Evolutionary conservation across 2,797 vertebrate species (phyloP).

Genomic region (Lemur catta): DNA sequence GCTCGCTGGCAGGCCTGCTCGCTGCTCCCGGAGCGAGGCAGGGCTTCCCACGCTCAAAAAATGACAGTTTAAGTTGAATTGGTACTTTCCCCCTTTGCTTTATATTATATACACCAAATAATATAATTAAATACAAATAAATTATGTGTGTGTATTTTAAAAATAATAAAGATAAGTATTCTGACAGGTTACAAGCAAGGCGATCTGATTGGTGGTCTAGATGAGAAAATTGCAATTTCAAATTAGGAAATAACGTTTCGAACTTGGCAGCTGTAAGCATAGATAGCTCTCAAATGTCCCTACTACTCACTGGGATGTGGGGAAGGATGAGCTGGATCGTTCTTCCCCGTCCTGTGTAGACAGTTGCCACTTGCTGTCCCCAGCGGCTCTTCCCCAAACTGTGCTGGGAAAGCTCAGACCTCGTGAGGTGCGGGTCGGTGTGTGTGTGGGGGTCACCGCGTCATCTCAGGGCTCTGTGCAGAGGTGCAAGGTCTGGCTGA

Average conservation of each 20-base stretch:
- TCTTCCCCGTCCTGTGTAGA: background rate
- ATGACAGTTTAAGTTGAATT: background rate
- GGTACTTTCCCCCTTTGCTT: background rate
- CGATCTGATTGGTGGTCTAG: background rate
- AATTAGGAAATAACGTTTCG: background rate
- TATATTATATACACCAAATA: background rate
- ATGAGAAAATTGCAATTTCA: background rate
- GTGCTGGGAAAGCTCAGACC: background rate
- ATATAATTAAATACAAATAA: background rate
- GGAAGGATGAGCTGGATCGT: background rate
- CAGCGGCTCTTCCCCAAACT: background rate
- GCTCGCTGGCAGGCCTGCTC: background rate
- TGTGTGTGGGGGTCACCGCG: background rate
- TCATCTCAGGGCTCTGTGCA: constrained; percentile 39
- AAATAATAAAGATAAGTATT: background rate
- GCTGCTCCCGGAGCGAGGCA: background rate
- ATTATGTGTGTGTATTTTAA: background rate
- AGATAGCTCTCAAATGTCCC: background rate
- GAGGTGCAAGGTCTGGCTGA: background rate
- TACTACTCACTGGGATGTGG: background rate
- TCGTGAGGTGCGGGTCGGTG: background rate
- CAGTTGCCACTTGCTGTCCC: background rate
- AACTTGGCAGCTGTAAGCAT: background rate
- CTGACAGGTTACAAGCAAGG: background rate
- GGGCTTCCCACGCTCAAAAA: background rate